Evolutionary conservation across 2,113 vertebrate genomes (phyloP), one percentile per base, ranked within the genome.

Genomic region (Larimichthys crocea): DNA sequence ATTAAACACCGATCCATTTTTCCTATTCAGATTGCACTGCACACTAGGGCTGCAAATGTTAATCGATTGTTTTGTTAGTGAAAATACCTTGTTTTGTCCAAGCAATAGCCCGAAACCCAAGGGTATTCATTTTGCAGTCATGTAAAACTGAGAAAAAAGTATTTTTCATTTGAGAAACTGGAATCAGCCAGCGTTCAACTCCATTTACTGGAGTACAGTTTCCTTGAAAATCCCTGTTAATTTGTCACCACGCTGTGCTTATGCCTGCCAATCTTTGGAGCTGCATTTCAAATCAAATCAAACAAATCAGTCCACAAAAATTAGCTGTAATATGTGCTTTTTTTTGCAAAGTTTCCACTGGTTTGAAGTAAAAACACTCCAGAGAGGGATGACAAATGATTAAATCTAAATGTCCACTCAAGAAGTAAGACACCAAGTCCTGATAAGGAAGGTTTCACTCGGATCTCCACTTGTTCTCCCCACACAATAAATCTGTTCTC

Each of bases 401-500:
- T 24, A 68, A 60, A 53, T 31, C 29, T 42, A 40, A 31, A 64
- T 64, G 17, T 74, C 65, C 15, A 57, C 24, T 64, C 19, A 61
- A 56, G 26, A 79, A 52, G 0, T 59, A 35, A 11, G 52, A 63
- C 29, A 62, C n/a, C 3, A 49, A n/a, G 49, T 71, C 50, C 63
- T 80, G 74, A 73, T 76, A 55, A 44, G 74, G 76, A 60, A 90
- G 9, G 42, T 52, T 79, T 69, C 63, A 66, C 60, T 26, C 68
- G 62, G 64, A 80, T 46, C 68, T 61, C 35, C 61, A 31, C 60
- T 66, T 26, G 42, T 63, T 84, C 76, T 40, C 50, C 53, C 22
- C 9, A 59, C 80, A 55, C 73, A 29, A 80, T 88, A 85, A 89
- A 90, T 89, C 74, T 91, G 53, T 62, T 80, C 29, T 67, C 67